Evolutionary conservation across 2,797 vertebrate genomes (phyloP).

Genomic region (Rhinichthys osculus): DNA sequence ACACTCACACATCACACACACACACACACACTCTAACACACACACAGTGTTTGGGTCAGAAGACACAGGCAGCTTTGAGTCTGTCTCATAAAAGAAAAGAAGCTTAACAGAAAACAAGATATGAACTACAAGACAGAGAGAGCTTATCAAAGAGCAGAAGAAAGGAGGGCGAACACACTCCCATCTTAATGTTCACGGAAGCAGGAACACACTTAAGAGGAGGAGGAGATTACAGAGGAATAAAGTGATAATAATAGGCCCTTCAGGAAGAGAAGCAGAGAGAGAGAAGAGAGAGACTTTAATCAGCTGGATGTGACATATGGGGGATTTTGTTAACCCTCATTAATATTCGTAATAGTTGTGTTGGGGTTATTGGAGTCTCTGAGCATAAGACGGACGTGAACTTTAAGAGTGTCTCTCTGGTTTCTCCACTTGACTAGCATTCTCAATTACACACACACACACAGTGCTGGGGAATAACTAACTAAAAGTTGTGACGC

Average conservation of each 20-base stretch:
- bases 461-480: neutral
- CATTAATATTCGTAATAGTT: conserved; percentile 32
- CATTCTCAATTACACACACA: neutral
- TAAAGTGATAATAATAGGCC: conserved; percentile 46
- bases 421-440: neutral
- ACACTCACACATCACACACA: no score
- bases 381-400: neutral
- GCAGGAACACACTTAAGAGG: neutral
- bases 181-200: conserved; percentile 16
- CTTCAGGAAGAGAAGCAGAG: conserved; percentile 18
- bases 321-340: conserved; percentile 35
- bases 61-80: conserved; percentile 14
- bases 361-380: conserved; percentile 21
- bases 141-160: conserved; percentile 37
- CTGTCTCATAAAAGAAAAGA: neutral
- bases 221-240: conserved; percentile 35
- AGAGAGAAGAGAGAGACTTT: neutral
- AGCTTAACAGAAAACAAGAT: conserved; percentile 52
- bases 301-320: conserved; percentile 35
- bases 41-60: neutral
- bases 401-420: neutral
- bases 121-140: conserved; percentile 29
- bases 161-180: conserved; percentile 4
- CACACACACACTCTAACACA: no score
- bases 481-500: neutral